Base-by-base conservation (phyloP, 2,113 vertebrate genomes). In the Colossoma macropomum region DNA sequence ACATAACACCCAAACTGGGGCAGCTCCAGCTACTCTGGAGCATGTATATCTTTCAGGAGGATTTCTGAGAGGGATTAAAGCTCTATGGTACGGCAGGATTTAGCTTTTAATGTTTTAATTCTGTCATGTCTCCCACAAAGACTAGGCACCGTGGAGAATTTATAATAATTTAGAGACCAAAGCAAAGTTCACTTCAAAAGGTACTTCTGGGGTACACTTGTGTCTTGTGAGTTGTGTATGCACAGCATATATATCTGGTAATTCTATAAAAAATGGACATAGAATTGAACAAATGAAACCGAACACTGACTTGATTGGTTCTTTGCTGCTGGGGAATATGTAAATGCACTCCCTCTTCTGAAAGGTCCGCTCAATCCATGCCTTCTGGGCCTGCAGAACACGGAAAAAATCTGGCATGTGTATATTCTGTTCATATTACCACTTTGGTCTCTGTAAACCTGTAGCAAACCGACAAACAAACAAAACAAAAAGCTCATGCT, bases 281-380 rank as follows among this genome's bases (percentile, higher is more conserved):
- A 16, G 28, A 16, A 66, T 28, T 6, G 4, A 32, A 66, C 45
- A 77, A 23, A 66, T 66, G 28, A 6, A 11, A 65, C 0, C 10
- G 19, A 32, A 66, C n/a, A 71, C 69, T 88, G 92, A 99, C 98
- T 96, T 98, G 93, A 88, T 95, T 8, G 87, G 73, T 41, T 99
- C 98, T 92, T 97, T 99, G 84, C 86, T 97, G 79, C 27, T 66
- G 15, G 96, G 96, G 89, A 98, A 94, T 82, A 97, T 86, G 62
- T 93, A 95, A 90, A 96, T 87, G 74, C 98, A 99, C 93, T 99
- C 97, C 87, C 95, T 94, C 91, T 98, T 98, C 69, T 89, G 91
- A 86, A 99, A 98, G 1, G 96, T 97, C 86, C 95, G 97, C 88
- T 99, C 98, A 86, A 98, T 96, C 98, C 98, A 99, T 75, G 94